A percentile compares a stretch with the other conserved stretches of the same genome.
Conservation (phyloP, 2,113 vertebrate species). For the Hyperoodon ampullatus region DNA sequence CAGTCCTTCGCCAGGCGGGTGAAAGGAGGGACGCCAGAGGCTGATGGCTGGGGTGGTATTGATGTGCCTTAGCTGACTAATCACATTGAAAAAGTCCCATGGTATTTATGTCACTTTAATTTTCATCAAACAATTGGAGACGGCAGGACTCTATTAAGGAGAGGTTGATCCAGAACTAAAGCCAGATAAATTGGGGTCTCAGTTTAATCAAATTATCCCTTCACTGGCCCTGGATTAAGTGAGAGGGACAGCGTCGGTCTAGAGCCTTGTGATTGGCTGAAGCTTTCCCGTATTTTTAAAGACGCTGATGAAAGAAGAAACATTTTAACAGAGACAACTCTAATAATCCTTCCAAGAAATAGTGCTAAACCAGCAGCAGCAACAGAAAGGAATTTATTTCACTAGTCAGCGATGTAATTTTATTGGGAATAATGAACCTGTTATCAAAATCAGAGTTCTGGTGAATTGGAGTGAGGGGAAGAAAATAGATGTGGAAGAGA, state of each 20-base stretch:
- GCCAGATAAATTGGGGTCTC: slow-evolving; percentile 94
- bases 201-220: slow-evolving; percentile 93
- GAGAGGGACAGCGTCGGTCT: slow-evolving; percentile 86
- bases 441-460: slow-evolving; percentile 54
- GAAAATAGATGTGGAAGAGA: slow-evolving; percentile 29
- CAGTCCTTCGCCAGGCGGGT: slow-evolving; percentile 84
- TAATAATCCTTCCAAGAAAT: slow-evolving; percentile 78
- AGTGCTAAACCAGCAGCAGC: slow-evolving; percentile 46
- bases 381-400: slow-evolving; percentile 77
- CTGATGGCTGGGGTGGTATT: slow-evolving; percentile 90
- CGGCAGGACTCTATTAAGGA: slow-evolving; percentile 90
- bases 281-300: slow-evolving; percentile 78
- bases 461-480: background rate
- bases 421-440: slow-evolving; percentile 47
- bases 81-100: slow-evolving; percentile 91
- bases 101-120: slow-evolving; percentile 95
- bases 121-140: slow-evolving; percentile 91
- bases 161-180: slow-evolving; percentile 94
- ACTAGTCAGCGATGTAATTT: slow-evolving; percentile 66
- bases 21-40: slow-evolving; percentile 89
- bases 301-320: slow-evolving; percentile 82
- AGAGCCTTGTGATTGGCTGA: slow-evolving; percentile 84
- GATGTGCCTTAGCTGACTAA: slow-evolving; percentile 90
- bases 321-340: slow-evolving; percentile 82
- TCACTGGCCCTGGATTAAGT: slow-evolving; percentile 87